These are phyloP conservation scores for Crax fasciolata DNA, from an alignment of 2,797 vertebrate genomes.

Conservation along the genomic window DNA sequence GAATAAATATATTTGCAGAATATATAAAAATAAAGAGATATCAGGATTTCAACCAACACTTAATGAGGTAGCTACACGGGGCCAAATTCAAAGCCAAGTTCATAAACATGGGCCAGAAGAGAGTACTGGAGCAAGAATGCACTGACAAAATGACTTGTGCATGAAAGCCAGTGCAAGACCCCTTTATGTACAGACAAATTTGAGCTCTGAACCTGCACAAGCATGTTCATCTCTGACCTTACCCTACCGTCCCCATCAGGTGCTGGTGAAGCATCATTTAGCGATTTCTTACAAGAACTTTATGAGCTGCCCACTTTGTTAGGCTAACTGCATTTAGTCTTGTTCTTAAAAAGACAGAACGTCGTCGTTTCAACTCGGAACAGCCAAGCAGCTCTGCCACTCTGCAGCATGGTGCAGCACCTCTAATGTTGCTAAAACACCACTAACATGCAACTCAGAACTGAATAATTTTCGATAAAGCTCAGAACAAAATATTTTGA, in stretches of 20 bases:
- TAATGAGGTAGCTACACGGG: neutral
- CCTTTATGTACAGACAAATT: neutral
- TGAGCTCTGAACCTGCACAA: neutral
- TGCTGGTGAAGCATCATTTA: neutral
- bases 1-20: neutral
- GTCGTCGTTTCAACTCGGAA: neutral
- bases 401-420: neutral
- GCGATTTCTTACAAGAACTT: neutral
- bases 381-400: neutral
- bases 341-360: neutral
- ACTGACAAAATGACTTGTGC: neutral
- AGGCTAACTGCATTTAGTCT: neutral
- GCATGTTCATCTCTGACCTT: accelerated
- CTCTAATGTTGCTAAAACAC: neutral
- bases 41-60: neutral
- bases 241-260: neutral
- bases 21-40: neutral
- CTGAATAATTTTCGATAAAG: neutral
- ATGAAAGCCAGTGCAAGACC: neutral
- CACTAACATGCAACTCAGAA: neutral
- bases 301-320: neutral
- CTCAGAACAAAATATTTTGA: neutral
- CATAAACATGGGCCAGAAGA: neutral
- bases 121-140: neutral
- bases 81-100: neutral